phyloP scores from a whole-genome alignment of 2,888 invertebrate species.

The Rugalucina vietnamica region DNA sequence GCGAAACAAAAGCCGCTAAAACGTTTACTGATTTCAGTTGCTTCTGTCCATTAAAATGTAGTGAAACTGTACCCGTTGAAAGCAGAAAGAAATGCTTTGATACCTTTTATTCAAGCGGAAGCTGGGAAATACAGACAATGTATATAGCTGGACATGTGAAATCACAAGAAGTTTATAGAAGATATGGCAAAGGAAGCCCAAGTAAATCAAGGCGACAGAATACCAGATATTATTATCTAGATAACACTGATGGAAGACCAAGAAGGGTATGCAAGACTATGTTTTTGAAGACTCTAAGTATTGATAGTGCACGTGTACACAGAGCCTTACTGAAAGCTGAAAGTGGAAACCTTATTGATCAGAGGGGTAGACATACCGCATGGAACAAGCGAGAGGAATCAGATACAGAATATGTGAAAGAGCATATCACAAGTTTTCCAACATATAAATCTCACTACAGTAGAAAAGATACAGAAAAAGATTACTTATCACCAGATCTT shows the following conservation, averaged over 20 bases:
- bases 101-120: background rate
- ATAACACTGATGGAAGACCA: background rate
- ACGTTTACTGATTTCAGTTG: background rate
- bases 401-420: background rate
- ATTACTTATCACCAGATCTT: slow-evolving; percentile 6
- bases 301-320: background rate
- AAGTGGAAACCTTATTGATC: background rate
- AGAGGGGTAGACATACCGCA: background rate
- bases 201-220: background rate
- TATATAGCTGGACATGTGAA: background rate
- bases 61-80: background rate
- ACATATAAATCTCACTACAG: background rate
- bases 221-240: background rate
- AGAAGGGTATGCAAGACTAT: background rate
- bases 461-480: slow-evolving; percentile 9
- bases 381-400: background rate
- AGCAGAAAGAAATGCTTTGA: background rate
- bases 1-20: background rate
- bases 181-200: background rate
- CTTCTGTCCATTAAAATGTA: background rate
- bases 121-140: slow-evolving; percentile 1
- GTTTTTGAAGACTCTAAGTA: background rate
- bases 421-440: background rate
- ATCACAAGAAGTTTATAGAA: background rate
- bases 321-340: background rate